These are phyloP conservation scores for Dromococcyx pavoninus DNA, from an alignment of 2,797 vertebrate species.

Conservation along the genomic window DNA sequence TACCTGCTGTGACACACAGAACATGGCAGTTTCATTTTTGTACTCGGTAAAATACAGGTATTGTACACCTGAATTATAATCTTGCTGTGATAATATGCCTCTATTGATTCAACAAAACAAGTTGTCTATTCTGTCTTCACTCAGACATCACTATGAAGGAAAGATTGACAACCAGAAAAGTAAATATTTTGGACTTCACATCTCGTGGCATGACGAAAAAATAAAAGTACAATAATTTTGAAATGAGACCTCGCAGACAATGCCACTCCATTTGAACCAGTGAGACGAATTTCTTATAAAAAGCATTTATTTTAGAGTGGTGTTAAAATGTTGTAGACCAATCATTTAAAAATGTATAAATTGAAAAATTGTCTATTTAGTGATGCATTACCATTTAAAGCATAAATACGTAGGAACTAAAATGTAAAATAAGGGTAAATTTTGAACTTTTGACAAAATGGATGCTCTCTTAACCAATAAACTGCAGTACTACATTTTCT, in stretches of 20 bases:
- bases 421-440: neutral
- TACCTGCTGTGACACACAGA: slow-evolving; percentile 75
- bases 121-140: slow-evolving; percentile 76
- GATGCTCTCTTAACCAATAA: neutral
- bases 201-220: slow-evolving; percentile 69
- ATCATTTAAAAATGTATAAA: neutral
- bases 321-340: slow-evolving; percentile 30
- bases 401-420: neutral
- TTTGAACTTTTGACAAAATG: neutral
- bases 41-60: slow-evolving; percentile 71
- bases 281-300: slow-evolving; percentile 55
- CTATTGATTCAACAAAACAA: slow-evolving; percentile 78
- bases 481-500: neutral
- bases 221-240: slow-evolving; percentile 67
- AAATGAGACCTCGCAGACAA: slow-evolving; percentile 68
- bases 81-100: slow-evolving; percentile 81
- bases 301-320: slow-evolving; percentile 6
- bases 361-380: neutral
- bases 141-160: slow-evolving; percentile 59
- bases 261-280: slow-evolving; percentile 38
- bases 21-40: slow-evolving; percentile 68
- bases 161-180: slow-evolving; percentile 73
- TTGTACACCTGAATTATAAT: slow-evolving; percentile 81
- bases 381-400: neutral
- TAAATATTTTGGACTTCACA: slow-evolving; percentile 78